These are phyloP conservation scores for Hirtodrosophila histrioides DNA, from an alignment of 2,888 invertebrate species.

Conservation along the genomic window DNA sequence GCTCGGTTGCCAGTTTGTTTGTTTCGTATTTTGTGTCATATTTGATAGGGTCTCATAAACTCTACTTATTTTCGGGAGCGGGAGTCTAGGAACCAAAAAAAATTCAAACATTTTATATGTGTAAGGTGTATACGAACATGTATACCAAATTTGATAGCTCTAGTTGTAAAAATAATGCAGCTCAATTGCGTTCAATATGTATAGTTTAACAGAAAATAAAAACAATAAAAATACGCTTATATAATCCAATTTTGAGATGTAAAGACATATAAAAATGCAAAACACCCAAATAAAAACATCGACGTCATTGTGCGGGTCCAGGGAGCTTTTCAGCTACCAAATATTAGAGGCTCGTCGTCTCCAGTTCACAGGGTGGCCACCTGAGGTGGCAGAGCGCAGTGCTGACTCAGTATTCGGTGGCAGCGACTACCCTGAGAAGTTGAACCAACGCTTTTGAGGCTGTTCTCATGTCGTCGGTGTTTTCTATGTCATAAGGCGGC, in stretches of 20 bases:
- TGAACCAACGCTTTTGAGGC: conserved; percentile 16
- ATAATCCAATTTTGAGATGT: not conserved
- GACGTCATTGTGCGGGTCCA: conserved; percentile 59
- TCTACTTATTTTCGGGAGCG: no score
- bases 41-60: no score
- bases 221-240: no score
- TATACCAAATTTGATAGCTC: no score
- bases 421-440: conserved; percentile 49
- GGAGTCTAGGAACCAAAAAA: no score
- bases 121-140: no score
- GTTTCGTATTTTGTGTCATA: no score
- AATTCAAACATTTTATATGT: no score
- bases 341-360: conserved; percentile 41
- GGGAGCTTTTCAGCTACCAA: conserved; percentile 13
- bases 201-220: no score
- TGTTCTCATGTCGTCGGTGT: conserved; percentile 42
- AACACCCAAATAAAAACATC: conserved; percentile 13
- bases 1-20: no score
- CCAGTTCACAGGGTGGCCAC: conserved; percentile 33
- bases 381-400: conserved; percentile 15
- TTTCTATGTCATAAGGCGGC: conserved; percentile 67
- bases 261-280: conserved; percentile 12
- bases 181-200: no score
- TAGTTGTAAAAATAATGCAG: no score
- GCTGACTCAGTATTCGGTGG: conserved; percentile 58